Evolutionary conservation across 2,797 vertebrate species (phyloP), one percentile per base, ranked within the genome.

Genomic region (Pyrocephalus nanus): DNA sequence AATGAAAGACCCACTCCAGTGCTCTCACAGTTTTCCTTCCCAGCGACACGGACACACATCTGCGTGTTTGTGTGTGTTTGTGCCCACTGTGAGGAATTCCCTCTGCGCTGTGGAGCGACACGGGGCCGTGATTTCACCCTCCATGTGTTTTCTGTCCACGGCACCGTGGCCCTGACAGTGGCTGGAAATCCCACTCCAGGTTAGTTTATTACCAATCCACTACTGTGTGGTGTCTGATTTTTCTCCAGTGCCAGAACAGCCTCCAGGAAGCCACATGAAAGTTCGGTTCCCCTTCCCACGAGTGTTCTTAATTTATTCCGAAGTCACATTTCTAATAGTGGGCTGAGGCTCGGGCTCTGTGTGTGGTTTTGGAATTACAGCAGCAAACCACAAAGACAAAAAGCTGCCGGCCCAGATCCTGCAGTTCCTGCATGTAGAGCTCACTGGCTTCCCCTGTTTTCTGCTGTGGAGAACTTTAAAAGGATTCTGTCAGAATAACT

Each of bases 341-440:
- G 95, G 85, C 93, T 89, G 25, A 95, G 82, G 75, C 85, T 96
- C 84, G 11, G 8, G 69, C 86, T 0, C 89, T 69, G 83, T 93
- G 93, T 94, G 95, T 96, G 97, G 91, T 94, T 97, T 97, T 94
- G 92, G 96, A 97, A 97, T 97, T 96, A 96, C 5, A 94, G 76
- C 95, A 94, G 92, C 83, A 94, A 96, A 96, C 93, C 94, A 26
- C 93, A 94, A 94, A 96, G 92, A 83, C 86, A 84, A 76, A 90
- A 96, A 90, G 78, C 88, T 86, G 78, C 30, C 29, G 88, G 85
- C 91, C 45, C 88, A 76, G 88, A 72, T 78, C 92, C 78, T 96
- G 67, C 93, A 93, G 57, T 96, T 97, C 86, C 92, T 95, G 90
- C 22, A 51, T 89, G 65, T 84, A 84, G 96, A 95, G 91, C 85